Base-by-base conservation (phyloP, 2,797 vertebrate genomes). In the Sebastes alutus region DNA sequence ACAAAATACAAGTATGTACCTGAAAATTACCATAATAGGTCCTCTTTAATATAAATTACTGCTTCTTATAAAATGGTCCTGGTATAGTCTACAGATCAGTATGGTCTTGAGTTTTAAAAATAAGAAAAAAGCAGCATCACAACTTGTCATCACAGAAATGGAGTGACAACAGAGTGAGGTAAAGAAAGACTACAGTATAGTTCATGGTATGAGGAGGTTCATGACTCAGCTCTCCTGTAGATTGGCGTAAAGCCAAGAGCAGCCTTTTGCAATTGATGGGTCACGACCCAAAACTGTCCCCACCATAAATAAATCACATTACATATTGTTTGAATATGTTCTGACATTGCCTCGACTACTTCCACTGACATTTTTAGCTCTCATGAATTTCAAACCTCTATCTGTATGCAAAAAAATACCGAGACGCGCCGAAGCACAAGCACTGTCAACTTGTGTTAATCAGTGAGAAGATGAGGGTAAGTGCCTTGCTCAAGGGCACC, bases 191-290 rank as follows among this genome's bases (percentile, higher is more conserved):
- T 46, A 66, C 62, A 82, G 27, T 69, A 78, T 64, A 78, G 58
- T 63, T 65, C 22, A 71, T 68, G 56, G 35, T 29, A 74, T 67
- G 22, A 74, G 60, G 18, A 61, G 20, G 49, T 88, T 81, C 67
- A 82, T 90, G 86, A 93, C 82, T 90, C 88, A 90, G 72, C 87
- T 75, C 14, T 69, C 74, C 73, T 63, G 20, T 32, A 80, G 61
- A 83, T 55, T 83, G 86, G 80, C 74, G 3, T 79, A n/a, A 75
- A 80, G 82, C 88, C 87, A 88, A 79, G 71, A 86, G 74, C 59
- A 69, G 84, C 59, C 68, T 86, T 89, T 84, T 83, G 63, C 81
- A 82, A 81, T 64, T 75, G 72, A 77, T 82, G 71, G 87, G 84
- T 89, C 85, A 76, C 12, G 46, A 88, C 85, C 81, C 46, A 74